Percentiles rank a stretch among this genome's conserved stretches.
Evolutionary conservation across 37 sponge, comb jelly and placozoan species (phyloP).

Genomic region (Aplysina aerophoba): DNA sequence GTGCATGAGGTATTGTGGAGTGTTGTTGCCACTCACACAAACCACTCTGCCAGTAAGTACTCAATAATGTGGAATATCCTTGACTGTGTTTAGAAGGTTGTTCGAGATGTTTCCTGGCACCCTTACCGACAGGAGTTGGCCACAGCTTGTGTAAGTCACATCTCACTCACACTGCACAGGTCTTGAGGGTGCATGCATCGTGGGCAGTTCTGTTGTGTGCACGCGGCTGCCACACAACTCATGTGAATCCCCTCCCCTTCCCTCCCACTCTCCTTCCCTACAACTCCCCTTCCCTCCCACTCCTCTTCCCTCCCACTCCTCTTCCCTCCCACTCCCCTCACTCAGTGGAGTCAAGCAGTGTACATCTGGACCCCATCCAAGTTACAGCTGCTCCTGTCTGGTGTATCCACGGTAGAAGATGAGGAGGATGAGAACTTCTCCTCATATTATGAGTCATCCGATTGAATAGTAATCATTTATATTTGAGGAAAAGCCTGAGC

Average conservation of each 20-base stretch:
- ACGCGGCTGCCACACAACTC: too few relatives aligned
- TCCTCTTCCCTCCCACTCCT: too few relatives aligned
- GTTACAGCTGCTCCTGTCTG: neutral
- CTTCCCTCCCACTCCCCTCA: neutral
- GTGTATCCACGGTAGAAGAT: too few relatives aligned
- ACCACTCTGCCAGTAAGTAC: constrained; percentile 7
- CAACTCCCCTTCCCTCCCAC: neutral
- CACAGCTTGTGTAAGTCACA: constrained; percentile 54
- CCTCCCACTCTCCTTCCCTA: too few relatives aligned
- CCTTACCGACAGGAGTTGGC: constrained; percentile 64
- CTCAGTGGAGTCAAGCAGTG: constrained; percentile 62
- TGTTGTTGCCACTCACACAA: constrained; percentile 51
- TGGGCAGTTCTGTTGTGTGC: too few relatives aligned
- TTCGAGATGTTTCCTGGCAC: constrained; percentile 90
- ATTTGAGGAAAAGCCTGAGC: too few relatives aligned
- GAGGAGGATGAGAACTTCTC: too few relatives aligned
- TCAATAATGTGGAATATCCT: neutral
- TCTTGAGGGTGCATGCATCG: too few relatives aligned
- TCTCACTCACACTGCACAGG: too few relatives aligned
- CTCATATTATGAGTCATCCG: too few relatives aligned
- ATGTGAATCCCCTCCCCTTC: too few relatives aligned
- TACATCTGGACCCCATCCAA: constrained; percentile 51
- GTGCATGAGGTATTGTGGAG: neutral
- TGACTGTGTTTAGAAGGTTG: neutral
- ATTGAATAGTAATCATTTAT: too few relatives aligned